Percentiles rank a stretch among this genome's conserved stretches.
Conservation (phyloP, 30 jellyfish, hydroid and myxozoan species). For the Hydractinia echinata region DNA sequence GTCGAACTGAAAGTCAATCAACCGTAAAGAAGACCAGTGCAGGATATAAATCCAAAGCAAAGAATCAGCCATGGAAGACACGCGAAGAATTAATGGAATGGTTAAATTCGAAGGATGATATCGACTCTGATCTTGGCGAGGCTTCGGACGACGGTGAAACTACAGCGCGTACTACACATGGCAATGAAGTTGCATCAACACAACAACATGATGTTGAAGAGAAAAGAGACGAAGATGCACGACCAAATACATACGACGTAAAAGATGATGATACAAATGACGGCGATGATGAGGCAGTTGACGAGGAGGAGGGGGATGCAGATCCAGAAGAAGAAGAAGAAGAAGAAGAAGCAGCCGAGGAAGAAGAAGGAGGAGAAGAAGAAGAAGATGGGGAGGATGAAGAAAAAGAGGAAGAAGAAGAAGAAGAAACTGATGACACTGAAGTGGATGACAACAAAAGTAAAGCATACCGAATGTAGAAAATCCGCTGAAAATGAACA, state of each 20-base stretch:
- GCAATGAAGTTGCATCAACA: neutral
- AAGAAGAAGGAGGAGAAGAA: neutral
- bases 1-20: slow-evolving; percentile 69
- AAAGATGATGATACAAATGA: neutral
- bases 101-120: slow-evolving; percentile 26
- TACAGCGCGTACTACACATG: neutral
- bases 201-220: neutral
- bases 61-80: slow-evolving; percentile 65
- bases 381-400: neutral
- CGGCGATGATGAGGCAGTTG: neutral
- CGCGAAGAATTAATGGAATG: slow-evolving; percentile 56
- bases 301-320: slow-evolving; percentile 3
- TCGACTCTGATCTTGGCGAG: slow-evolving; percentile 12
- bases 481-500: too few species aligned
- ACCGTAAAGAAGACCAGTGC: slow-evolving; percentile 56
- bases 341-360: neutral
- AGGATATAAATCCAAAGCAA: slow-evolving; percentile 3
- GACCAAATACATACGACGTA: neutral
- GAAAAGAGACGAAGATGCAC: neutral
- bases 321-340: slow-evolving; percentile 20
- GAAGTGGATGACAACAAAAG: too few species aligned
- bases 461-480: too few species aligned
- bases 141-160: neutral
- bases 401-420: too few species aligned
- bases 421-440: too few species aligned